Conservation (phyloP, 2,888 invertebrate species). For the Ptilodon capucinus region DNA sequence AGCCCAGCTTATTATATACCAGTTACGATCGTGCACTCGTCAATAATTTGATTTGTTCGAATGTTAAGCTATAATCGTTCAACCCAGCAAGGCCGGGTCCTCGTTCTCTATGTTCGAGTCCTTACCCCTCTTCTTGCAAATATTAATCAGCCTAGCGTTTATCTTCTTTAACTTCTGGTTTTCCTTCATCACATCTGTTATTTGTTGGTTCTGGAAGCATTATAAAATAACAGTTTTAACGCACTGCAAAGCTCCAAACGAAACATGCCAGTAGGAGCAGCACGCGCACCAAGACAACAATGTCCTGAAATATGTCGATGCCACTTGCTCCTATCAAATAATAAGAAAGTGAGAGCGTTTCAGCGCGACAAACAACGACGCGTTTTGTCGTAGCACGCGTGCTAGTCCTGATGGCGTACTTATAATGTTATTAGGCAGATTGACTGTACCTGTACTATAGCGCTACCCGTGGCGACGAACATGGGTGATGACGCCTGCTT, state of each 20-base stretch:
- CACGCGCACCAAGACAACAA: too few species aligned
- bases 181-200: slow-evolving; percentile 72
- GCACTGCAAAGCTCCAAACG: not conserved
- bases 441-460: slow-evolving; percentile 66
- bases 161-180: slow-evolving; percentile 77
- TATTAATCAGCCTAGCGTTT: slow-evolving; percentile 64
- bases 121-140: slow-evolving; percentile 74
- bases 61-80: slow-evolving; percentile 7
- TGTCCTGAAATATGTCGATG: too few species aligned
- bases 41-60: slow-evolving; percentile 5
- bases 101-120: slow-evolving; percentile 62
- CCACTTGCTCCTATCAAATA: too few species aligned
- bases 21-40: slow-evolving; percentile 17
- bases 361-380: too few species aligned
- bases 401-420: too few species aligned
- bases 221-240: slow-evolving; percentile 6
- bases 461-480: slow-evolving; percentile 71
- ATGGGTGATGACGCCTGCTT: slow-evolving; percentile 31
- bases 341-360: too few species aligned
- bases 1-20: slow-evolving; percentile 27
- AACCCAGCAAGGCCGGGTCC: slow-evolving; percentile 50
- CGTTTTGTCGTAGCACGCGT: too few species aligned
- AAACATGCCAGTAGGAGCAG: not conserved
- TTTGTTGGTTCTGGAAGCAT: slow-evolving; percentile 72
- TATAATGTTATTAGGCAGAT: not conserved